phyloP scores from a whole-genome alignment of 2,113 vertebrate species.

The Zapornia atra region DNA sequence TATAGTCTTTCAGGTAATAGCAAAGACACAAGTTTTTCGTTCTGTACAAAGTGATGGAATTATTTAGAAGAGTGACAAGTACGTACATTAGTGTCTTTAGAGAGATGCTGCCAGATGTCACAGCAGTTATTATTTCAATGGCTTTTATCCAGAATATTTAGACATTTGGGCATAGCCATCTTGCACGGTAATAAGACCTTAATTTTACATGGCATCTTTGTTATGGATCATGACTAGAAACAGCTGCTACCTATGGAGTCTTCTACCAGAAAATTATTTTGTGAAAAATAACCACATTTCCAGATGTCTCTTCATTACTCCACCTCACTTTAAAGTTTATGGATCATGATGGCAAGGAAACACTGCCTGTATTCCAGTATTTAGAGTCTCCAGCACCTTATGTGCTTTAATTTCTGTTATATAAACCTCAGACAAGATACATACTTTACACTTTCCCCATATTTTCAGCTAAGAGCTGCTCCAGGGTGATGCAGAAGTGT shows the following conservation, averaged over 20 bases:
- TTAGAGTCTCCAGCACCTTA: neutral
- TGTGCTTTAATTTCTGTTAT: neutral
- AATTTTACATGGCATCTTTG: neutral
- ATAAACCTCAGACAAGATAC: neutral
- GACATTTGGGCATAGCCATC: neutral
- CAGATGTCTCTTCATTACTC: neutral
- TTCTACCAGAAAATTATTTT: neutral
- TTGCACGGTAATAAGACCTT: neutral
- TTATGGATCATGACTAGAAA: neutral
- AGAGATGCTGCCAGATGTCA: neutral
- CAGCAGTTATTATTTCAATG: neutral
- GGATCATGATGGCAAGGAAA: neutral
- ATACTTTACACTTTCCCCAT: neutral
- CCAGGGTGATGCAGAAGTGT: neutral
- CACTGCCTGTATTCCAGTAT: neutral
- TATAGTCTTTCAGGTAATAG: neutral
- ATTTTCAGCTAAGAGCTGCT: neutral
- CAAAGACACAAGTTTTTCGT: neutral
- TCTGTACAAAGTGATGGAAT: neutral
- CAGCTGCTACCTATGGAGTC: neutral
- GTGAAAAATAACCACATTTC: neutral
- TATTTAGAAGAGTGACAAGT: neutral
- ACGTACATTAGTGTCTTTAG: neutral
- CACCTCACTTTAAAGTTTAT: neutral
- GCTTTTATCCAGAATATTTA: neutral